Evolutionary conservation across 1,140 invertebrate genomes (phyloP).

Genomic region (Caerostris extrusa): DNA sequence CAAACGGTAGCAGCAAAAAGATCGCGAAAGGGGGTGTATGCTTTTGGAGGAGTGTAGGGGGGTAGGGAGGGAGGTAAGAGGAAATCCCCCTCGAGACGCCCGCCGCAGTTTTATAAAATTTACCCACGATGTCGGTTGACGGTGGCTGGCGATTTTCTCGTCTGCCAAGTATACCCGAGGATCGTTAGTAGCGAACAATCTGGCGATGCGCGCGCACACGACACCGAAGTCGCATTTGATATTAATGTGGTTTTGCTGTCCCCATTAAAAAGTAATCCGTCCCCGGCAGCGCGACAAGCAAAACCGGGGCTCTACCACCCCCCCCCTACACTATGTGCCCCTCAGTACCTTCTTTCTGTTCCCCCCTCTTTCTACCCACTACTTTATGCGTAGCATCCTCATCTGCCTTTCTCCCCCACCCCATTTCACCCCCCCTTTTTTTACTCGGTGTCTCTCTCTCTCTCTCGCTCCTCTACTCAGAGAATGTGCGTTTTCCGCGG

Average conservation of each 20-base stretch:
- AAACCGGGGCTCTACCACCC: not conserved
- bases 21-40: not conserved
- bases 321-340: not conserved
- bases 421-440: not conserved
- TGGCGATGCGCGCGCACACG: constrained; percentile 65
- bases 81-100: constrained; percentile 43
- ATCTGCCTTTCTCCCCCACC: not conserved
- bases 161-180: constrained; percentile 74
- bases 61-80: not conserved
- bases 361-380: not conserved
- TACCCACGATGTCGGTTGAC: constrained; percentile 77
- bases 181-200: constrained; percentile 76
- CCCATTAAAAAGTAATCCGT: constrained; percentile 79
- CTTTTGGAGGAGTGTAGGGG: not conserved
- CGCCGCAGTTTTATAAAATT: constrained; percentile 78
- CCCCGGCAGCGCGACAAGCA: constrained; percentile 74
- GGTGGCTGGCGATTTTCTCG: constrained; percentile 73
- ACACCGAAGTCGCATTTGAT: constrained; percentile 79
- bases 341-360: constrained; percentile 13
- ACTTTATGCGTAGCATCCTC: constrained; percentile 15
- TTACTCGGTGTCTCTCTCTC: constrained; percentile 15
- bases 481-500: constrained; percentile 37
- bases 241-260: constrained; percentile 80
- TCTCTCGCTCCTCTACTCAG: not conserved
- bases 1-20: constrained; percentile 38